phyloP scores from a whole-genome alignment of 2,888 invertebrate species.

The Xylophagus ater region DNA sequence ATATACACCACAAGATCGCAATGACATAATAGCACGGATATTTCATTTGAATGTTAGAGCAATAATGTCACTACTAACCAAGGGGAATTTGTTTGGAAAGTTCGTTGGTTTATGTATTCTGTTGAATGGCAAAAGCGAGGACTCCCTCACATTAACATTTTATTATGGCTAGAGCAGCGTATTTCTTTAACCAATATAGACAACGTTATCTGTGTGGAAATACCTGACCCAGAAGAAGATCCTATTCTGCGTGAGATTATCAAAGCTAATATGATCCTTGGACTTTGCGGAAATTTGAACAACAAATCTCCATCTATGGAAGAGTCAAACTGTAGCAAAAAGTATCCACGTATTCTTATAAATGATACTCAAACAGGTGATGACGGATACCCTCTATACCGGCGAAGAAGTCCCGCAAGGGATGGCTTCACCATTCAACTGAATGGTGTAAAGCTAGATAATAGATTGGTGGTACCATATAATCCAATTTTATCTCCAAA shows the following conservation, averaged over 20 bases:
- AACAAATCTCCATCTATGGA: slow-evolving; percentile 24
- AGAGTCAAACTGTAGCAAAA: slow-evolving; percentile 30
- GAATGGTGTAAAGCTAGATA: too few species aligned
- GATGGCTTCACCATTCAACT: too few species aligned
- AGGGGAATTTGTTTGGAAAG: too few species aligned
- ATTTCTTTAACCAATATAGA: slow-evolving; percentile 25
- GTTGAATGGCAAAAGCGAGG: slow-evolving; percentile 28
- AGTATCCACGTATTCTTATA: slow-evolving; percentile 20
- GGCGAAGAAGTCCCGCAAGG: slow-evolving; percentile 22
- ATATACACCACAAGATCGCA: too few species aligned
- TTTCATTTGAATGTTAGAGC: too few species aligned
- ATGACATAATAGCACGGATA: too few species aligned
- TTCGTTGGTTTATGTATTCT: slow-evolving; percentile 21
- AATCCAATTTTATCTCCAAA: slow-evolving; percentile 22
- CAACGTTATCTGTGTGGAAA: slow-evolving; percentile 22
- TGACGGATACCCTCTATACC: slow-evolving; percentile 30
- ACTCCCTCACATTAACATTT: slow-evolving; percentile 26
- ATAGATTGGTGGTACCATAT: slow-evolving; percentile 28
- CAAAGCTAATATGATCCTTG: slow-evolving; percentile 30
- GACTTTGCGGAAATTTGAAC: slow-evolving; percentile 25
- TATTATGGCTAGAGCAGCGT: slow-evolving; percentile 27
- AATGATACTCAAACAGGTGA: slow-evolving; percentile 25
- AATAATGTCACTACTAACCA: too few species aligned
- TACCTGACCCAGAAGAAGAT: slow-evolving; percentile 17
- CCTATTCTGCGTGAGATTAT: slow-evolving; percentile 21